Evolutionary conservation across 2,888 invertebrate species (phyloP), one percentile per base, ranked within the genome.

Genomic region (Conomelus anceps): DNA sequence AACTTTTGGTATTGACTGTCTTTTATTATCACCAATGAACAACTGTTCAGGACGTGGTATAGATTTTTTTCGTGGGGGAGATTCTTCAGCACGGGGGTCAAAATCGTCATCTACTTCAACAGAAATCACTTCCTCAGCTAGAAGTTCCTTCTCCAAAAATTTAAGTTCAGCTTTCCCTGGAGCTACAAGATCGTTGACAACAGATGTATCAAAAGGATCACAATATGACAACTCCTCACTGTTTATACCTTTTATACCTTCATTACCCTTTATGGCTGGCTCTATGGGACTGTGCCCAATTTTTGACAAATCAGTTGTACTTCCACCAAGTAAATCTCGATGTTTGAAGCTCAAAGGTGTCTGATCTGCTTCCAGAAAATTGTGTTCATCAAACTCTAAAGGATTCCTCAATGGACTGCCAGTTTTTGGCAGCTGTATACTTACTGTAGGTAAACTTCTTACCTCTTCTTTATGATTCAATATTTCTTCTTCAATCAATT

Each of bases 121-220:
- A 3, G 22, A 24, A 17, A 85, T 87, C 26, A 87, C 63, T 13
- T 94, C 93, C 85, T 94, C 94, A 20, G 95, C 95, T 0, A 97
- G 94, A 17, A 97, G 93, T 93, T 97, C 97, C 92, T 96, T 95
- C 93, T 97, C 97, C 85, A 97, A 93, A 91, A 96, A 95, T 92
- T 97, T 97, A 1, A 97, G 93, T 93, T 98, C 97, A 7, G 96
- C 95, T 93, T 95, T 96, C 84, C 97, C 97, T 0, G 97, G 97
- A 89, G 96, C 95, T 86, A 96, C 95, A 41, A 96, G 94, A 89
- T 95, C 94, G 92, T 96, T 95, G 1, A 97, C 95, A 34, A 95
- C 95, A 0, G 97, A 97, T 0, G 98, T 98, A 92, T 98, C 98
- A 92, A 98, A 98, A 0, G 98, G 98, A 94, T 98, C 98, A 89